Percentiles rank a stretch among this genome's conserved stretches.
phyloP scores from a whole-genome alignment of 1,140 invertebrate genomes.

The Ceratoteleas bidentatus region DNA sequence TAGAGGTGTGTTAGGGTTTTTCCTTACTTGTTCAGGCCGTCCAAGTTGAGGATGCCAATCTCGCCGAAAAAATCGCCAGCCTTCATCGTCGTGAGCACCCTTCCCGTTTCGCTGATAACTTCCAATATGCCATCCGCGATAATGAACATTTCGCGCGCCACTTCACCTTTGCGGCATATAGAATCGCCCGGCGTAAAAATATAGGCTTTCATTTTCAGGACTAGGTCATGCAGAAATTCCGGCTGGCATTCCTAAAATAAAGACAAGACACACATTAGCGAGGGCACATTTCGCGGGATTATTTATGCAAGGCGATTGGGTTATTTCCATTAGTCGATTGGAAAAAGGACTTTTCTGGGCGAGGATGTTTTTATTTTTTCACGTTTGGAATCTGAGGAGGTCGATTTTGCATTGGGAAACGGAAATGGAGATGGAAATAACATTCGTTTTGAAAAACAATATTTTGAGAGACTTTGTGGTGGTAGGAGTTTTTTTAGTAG shows the following conservation, averaged over 20 bases:
- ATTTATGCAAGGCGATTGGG: too few relatives aligned
- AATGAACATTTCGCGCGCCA: conserved; percentile 98
- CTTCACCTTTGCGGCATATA: conserved; percentile 96
- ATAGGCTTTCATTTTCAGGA: conserved; percentile 98
- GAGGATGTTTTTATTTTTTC: too few relatives aligned
- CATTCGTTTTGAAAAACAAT: too few relatives aligned
- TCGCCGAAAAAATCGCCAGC: conserved; percentile 99
- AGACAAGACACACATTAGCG: conserved; percentile 32
- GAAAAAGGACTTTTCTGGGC: too few relatives aligned
- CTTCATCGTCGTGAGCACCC: conserved; percentile 97
- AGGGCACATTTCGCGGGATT: too few relatives aligned
- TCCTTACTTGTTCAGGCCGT: conserved; percentile 97
- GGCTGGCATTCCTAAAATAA: conserved; percentile 97
- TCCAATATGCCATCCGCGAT: conserved; percentile 98
- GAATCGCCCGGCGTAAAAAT: conserved; percentile 98
- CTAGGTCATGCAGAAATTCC: conserved; percentile 97
- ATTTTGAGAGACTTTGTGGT: too few relatives aligned
- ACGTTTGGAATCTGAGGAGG: too few relatives aligned
- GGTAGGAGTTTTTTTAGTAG: too few relatives aligned
- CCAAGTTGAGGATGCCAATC: conserved; percentile 97
- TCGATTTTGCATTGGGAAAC: too few relatives aligned
- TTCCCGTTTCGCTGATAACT: conserved; percentile 95
- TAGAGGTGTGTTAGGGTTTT: too few relatives aligned
- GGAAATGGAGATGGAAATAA: too few relatives aligned
- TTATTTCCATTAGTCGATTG: too few relatives aligned